phyloP scores from a whole-genome alignment of 1,140 invertebrate species.

The Apis mellifera region DNA sequence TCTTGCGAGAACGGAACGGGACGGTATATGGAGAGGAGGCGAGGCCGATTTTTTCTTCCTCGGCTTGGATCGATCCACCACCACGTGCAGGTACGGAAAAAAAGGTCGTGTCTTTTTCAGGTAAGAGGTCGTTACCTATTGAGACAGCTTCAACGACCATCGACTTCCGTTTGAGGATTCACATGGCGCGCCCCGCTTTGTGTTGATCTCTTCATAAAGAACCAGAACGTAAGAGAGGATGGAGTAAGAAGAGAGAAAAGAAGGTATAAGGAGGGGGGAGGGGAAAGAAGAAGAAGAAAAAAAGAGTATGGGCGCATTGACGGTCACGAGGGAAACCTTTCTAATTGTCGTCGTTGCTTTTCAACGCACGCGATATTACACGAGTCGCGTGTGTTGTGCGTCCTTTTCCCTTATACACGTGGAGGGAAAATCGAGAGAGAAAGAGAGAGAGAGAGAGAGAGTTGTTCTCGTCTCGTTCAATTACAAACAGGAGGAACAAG shows the following conservation, averaged over 20 bases:
- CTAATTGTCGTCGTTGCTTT: conserved; percentile 11
- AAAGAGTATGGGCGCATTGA: neutral
- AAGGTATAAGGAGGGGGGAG: too few species aligned
- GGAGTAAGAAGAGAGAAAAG: too few species aligned
- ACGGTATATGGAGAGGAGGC: neutral
- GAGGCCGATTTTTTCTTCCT: neutral
- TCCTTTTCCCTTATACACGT: too few species aligned
- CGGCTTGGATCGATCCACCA: neutral
- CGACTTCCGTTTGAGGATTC: conserved; percentile 53
- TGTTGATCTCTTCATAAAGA: conserved; percentile 31
- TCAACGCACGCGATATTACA: neutral
- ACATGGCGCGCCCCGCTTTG: conserved; percentile 23
- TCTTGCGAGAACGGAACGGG: neutral
- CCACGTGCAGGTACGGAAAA: conserved; percentile 25
- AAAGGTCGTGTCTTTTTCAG: conserved; percentile 38
- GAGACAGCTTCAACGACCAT: conserved; percentile 47
- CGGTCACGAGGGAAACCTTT: neutral
- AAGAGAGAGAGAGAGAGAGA: too few species aligned
- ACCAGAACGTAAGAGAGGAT: neutral
- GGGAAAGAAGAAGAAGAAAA: neutral
- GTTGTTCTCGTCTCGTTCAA: neutral
- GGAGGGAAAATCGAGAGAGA: neutral
- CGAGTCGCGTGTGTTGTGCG: neutral
- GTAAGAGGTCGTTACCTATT: conserved; percentile 43
- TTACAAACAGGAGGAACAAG: neutral